Evolutionary conservation across 1,140 invertebrate species (phyloP), one percentile per base, ranked within the genome.

Genomic region (Hylaeus anthracinus): DNA sequence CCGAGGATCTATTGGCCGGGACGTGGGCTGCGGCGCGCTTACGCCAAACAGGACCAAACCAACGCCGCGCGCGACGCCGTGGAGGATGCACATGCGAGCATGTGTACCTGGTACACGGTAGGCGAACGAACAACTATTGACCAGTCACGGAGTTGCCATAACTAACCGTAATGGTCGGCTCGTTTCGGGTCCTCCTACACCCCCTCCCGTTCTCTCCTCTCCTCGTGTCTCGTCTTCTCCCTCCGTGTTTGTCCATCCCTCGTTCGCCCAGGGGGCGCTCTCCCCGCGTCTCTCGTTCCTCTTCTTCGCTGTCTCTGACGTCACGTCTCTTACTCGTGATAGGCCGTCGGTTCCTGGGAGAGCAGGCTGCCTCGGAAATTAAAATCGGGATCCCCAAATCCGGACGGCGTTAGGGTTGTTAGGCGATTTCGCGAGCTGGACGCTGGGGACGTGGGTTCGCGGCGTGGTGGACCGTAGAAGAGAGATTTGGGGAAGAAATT

Each of bases 71-170:
- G 26, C 12, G 37, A 12, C 37, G 5, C 56, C 4, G 26, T 9
- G 2, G 12, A 12, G 64, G 41, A 72, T 66, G n/a, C 58, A 73
- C 74, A 70, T 12, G 58, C 39, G 39, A 58, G 26, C 65, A 5
- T 51, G 39, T 75, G 26, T 75, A 26, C 61, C 56, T 8, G 60
- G 72, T 41, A 58, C 55, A 64, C n/a, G 45, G 14, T 58, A 70
- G 63, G 55, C 55, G 73, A 78, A 26, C 41, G 83, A 43, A 79
- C 76, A 80, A 86, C 64, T 88, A 88, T 83, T 88, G 87, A 85
- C 84, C 82, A 56, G 72, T 89, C 86, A 86, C 81, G 82, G 79
- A 89, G 55, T 78, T 84, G 75, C 81, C 84, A 77, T 83, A 89
- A 90, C 84, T 86, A 82, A 79, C 79, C 51, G 74, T 84, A 88